Evolutionary conservation across 2,113 vertebrate species (phyloP), one percentile per base, ranked within the genome.

Genomic region (Ptilonorhynchus violaceus): DNA sequence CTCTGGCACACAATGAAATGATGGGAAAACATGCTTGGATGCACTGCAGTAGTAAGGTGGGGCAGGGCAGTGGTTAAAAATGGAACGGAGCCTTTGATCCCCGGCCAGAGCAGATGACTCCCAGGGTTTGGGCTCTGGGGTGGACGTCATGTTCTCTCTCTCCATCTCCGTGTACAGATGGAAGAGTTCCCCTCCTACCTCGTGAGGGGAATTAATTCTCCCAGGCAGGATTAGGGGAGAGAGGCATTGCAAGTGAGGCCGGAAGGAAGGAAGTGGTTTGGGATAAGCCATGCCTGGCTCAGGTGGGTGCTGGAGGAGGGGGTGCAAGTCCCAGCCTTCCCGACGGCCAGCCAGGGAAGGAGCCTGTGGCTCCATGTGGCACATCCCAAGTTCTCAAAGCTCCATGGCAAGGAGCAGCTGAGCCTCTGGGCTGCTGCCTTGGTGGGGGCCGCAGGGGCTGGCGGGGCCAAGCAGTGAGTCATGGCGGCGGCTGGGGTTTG

Each of bases 1-100:
- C 97, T 96, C 97, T 98, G 98, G 98, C 98, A 98, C 97, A 98
- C 98, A 98, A 98, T 98, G 98, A 97, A 97, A 97, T 98, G 97
- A 96, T 97, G 96, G 97, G 98, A 98, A 98, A 98, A 97, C 97
- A 95, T 82, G 97, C 97, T 98, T 89, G 95, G 97, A 97, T 97
- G 91, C 96, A 88, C 94, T 87, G 94, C 82, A 58, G 81, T 76
- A 91, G 88, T 92, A 97, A 98, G 98, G 98, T 97, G 97, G 98
- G 97, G 97, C 98, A 97, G 52, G 39, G 92, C 73, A 46, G 85
- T 33, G 64, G 97, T 97, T 98, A 98, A 98, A 98, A 98, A 98
- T 98, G 97, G 98, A 98, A 97, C 31, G 1, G 85, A 62, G 92
- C 81, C 98, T 98, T 98, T 98, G 98, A 98, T 98, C 97, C 64